A percentile compares a stretch with the other conserved stretches of the same genome.
phyloP scores from a whole-genome alignment of 2,888 invertebrate genomes.

The Stomorhina lunata region DNA sequence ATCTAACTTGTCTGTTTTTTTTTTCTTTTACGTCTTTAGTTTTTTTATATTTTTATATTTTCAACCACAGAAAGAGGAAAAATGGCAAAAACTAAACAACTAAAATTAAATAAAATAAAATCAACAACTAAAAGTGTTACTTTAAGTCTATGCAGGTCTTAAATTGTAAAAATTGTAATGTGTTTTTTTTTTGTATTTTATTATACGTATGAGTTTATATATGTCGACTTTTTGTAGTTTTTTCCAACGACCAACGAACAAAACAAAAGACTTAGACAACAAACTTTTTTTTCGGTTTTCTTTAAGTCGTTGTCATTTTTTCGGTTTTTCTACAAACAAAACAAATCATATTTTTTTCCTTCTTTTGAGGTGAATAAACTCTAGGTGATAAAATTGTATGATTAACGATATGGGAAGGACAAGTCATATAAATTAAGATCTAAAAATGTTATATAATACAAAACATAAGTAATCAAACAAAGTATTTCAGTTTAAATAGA shows the following conservation, averaged over 20 bases:
- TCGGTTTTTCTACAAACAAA: conserved; percentile 8
- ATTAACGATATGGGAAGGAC: conserved; percentile 58
- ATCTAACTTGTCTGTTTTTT: conserved; percentile 53
- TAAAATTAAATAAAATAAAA: conserved; percentile 51
- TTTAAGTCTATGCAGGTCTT: too few species aligned
- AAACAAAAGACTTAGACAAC: conserved; percentile 64
- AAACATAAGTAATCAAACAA: conserved; percentile 4
- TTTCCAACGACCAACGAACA: too few species aligned
- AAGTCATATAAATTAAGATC: too few species aligned
- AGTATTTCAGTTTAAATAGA: too few species aligned
- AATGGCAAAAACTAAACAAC: conserved; percentile 35
- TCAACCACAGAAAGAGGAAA: conserved; percentile 42
- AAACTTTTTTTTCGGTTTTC: conserved; percentile 42
- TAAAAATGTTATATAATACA: conserved; percentile 29
- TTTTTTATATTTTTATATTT: conserved; percentile 17
- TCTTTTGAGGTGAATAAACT: conserved; percentile 56
- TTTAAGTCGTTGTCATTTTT: conserved; percentile 13
- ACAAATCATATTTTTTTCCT: conserved; percentile 28
- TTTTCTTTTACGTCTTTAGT: conserved; percentile 16
- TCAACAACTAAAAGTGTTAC: conserved; percentile 52
- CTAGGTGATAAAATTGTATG: conserved; percentile 43
- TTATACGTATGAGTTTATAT: background rate
- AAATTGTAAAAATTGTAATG: conserved; percentile 29
- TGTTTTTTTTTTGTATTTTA: background rate
- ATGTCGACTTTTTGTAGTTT: background rate